Conservation (phyloP, 2,888 invertebrate genomes). For the Tenthredo livida region DNA sequence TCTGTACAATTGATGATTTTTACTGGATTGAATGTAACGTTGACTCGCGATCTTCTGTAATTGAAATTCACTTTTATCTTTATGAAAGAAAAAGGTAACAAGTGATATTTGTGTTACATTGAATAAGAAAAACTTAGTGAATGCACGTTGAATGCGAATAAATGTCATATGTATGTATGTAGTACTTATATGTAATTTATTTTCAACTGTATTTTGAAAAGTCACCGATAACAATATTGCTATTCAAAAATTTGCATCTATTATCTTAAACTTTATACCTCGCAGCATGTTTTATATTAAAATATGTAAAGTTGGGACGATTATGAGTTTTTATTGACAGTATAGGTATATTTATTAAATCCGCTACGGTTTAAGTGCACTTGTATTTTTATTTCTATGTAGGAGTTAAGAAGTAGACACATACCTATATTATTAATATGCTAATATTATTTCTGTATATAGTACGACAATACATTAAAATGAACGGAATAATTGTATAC, state of each 20-base stretch:
- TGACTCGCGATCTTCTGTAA: not conserved
- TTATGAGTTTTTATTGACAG: not conserved
- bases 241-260: not conserved
- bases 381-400: conserved; percentile 22
- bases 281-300: conserved; percentile 49
- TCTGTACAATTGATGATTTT: not conserved
- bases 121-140: not conserved
- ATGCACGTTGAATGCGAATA: conserved; percentile 9
- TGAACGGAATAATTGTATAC: not conserved
- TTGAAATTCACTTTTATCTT: not conserved
- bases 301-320: conserved; percentile 39
- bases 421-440: conserved; percentile 3
- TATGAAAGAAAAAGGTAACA: not conserved
- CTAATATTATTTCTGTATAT: conserved; percentile 20
- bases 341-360: conserved; percentile 27
- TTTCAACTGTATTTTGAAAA: conserved; percentile 6
- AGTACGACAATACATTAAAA: not conserved
- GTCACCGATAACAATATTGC: not conserved
- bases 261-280: not conserved
- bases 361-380: not conserved
- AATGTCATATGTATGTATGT: not conserved
- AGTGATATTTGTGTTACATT: not conserved
- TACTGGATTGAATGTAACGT: not conserved
- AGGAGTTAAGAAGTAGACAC: not conserved
- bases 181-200: not conserved